phyloP scores from a whole-genome alignment of 2,888 invertebrate genomes.

The Amphipyra berbera region DNA sequence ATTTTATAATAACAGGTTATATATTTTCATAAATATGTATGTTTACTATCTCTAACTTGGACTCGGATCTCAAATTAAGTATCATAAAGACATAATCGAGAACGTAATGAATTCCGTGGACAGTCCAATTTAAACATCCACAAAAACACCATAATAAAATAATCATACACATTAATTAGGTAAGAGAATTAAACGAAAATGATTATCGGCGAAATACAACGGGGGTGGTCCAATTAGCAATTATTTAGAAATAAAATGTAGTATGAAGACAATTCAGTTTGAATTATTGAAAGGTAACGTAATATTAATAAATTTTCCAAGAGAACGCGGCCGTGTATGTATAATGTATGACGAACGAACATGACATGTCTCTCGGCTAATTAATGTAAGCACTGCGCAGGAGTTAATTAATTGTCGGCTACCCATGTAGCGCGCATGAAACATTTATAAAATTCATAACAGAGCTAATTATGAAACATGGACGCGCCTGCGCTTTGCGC shows the following conservation, averaged over 20 bases:
- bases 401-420: constrained; percentile 87
- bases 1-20: constrained; percentile 28
- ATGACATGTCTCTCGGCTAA: constrained; percentile 80
- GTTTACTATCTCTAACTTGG: constrained; percentile 45
- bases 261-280: constrained; percentile 58
- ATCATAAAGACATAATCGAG: constrained; percentile 76
- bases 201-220: constrained; percentile 63
- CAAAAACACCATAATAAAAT: constrained; percentile 70
- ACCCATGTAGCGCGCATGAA: constrained; percentile 82
- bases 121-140: constrained; percentile 67
- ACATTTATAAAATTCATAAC: constrained; percentile 89
- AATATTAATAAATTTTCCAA: constrained; percentile 76
- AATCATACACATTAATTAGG: constrained; percentile 75
- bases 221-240: constrained; percentile 73
- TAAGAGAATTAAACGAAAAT: constrained; percentile 63
- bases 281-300: constrained; percentile 71
- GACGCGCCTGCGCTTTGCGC: constrained; percentile 77
- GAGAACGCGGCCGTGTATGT: constrained; percentile 72
- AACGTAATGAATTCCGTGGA: constrained; percentile 69
- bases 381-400: constrained; percentile 85
- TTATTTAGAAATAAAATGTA: constrained; percentile 53
- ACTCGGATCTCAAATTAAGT: constrained; percentile 73
- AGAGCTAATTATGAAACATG: constrained; percentile 85
- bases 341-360: constrained; percentile 82
- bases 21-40: constrained; percentile 24